Evolutionary conservation across 2,888 invertebrate genomes (phyloP).

Genomic region (Acronicta psi): DNA sequence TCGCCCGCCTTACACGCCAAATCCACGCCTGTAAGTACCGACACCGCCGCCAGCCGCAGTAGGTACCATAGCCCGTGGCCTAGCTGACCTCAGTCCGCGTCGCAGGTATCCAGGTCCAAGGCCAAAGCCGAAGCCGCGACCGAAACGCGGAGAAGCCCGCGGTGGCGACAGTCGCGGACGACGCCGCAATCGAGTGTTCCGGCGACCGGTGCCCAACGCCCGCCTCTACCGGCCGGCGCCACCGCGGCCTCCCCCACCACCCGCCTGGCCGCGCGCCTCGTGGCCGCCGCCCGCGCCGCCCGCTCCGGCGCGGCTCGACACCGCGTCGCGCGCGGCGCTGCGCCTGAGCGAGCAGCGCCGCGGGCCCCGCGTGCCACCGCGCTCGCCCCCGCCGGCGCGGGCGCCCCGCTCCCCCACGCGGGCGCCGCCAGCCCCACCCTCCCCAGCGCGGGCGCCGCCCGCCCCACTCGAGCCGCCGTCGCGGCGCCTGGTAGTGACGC

Average conservation of each 20-base stretch:
- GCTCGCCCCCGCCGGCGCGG: slow-evolving; percentile 42
- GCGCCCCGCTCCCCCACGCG: slow-evolving; percentile 1
- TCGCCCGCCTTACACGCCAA: slow-evolving; percentile 64
- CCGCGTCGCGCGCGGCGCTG: slow-evolving; percentile 61
- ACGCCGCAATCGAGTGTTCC: slow-evolving; percentile 61
- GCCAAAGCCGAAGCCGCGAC: slow-evolving; percentile 23
- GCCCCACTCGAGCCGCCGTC: slow-evolving; percentile 25
- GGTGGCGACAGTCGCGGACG: slow-evolving; percentile 46
- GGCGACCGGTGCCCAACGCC: slow-evolving; percentile 72
- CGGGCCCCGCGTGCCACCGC: slow-evolving; percentile 37
- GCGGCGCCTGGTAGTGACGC: slow-evolving; percentile 53
- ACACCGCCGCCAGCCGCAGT: not conserved
- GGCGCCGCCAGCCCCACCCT: slow-evolving; percentile 17
- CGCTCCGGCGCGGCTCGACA: slow-evolving; percentile 56
- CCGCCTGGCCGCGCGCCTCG: slow-evolving; percentile 55
- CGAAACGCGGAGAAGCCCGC: slow-evolving; percentile 32
- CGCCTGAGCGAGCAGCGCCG: slow-evolving; percentile 55
- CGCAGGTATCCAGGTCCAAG: slow-evolving; percentile 68
- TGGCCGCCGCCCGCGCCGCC: slow-evolving; percentile 64
- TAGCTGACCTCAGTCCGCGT: not conserved
- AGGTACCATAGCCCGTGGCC: not conserved
- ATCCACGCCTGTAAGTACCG: slow-evolving; percentile 74
- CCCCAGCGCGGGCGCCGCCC: slow-evolving; percentile 33
- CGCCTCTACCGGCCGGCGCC: slow-evolving; percentile 77
- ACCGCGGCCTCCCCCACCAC: slow-evolving; percentile 59